Base-by-base conservation (phyloP, 2,113 vertebrate genomes). In the Sisor rabdophorus region DNA sequence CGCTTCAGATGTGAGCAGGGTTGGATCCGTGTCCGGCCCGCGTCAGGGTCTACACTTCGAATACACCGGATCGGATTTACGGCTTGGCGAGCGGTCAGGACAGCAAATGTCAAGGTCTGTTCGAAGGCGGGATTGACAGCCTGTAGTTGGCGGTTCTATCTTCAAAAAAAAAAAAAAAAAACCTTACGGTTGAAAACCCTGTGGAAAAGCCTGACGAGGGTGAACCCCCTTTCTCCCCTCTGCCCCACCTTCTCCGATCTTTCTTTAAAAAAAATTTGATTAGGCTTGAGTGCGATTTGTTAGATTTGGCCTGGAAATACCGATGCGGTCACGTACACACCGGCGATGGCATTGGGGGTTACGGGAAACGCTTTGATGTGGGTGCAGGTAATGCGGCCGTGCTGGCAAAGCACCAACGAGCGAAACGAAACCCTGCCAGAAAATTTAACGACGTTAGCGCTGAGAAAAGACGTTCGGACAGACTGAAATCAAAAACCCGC, bases 1-100 rank as follows among this genome's bases (percentile, higher is more conserved):
- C 12, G 48, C 78, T 84, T 86, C 85, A 86, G 81, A 86, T 86
- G 83, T 71, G 61, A 65, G 36, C 19, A 11, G 28, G 47, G 40
- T 53, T 47, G 55, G 55, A 82, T 68, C 56, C 20, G 53, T 24
- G 32, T 79, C 72, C 10, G 65, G 3, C 80, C 84, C 55, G 55
- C 67, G 72, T 73, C 80, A 76, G 77, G 56, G 32, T 24, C 72
- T 74, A 81, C 85, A 78, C 55, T 61, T 59, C 70, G 40, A 67
- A 79, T 48, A 47, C 20, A 24, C 24, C 67, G 77, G 52, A 73
- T 80, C 70, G 32, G 76, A 58, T 84, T 80, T 58, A 67, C 58
- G 59, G 76, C 65, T 75, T 78, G 76, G 79, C 73, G 72, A 76
- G 58, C 70, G 26, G 61, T 50, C 74, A 48, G 71, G 63, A 80